Evolutionary conservation across 2,888 invertebrate genomes (phyloP).

Genomic region (Melinaea menophilus): DNA sequence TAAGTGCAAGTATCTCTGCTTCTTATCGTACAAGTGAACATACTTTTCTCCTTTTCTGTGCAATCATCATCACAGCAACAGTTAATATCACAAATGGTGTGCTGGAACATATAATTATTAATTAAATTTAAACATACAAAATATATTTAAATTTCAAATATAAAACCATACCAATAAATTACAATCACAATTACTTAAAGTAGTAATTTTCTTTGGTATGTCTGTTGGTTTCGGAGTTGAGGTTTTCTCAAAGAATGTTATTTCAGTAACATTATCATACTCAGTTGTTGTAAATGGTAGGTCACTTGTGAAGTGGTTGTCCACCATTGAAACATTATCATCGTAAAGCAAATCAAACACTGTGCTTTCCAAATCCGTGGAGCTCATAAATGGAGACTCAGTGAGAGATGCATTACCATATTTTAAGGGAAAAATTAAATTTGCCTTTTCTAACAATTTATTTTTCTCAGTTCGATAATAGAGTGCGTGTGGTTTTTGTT

Average conservation of each 20-base stretch:
- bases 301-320: slow-evolving; percentile 49
- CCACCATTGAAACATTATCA: slow-evolving; percentile 52
- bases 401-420: slow-evolving; percentile 44
- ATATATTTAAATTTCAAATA: background rate
- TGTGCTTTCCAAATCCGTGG: slow-evolving; percentile 49
- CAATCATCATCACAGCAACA: slow-evolving; percentile 92
- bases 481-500: slow-evolving; percentile 56
- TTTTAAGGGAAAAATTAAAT: slow-evolving; percentile 31
- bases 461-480: slow-evolving; percentile 49
- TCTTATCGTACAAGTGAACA: slow-evolving; percentile 78
- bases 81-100: slow-evolving; percentile 85
- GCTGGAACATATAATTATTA: slow-evolving; percentile 57
- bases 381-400: slow-evolving; percentile 36
- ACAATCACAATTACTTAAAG: slow-evolving; percentile 49
- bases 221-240: slow-evolving; percentile 41
- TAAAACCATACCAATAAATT: slow-evolving; percentile 57
- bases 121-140: background rate
- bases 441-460: slow-evolving; percentile 28
- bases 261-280: slow-evolving; percentile 62
- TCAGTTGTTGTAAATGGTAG: slow-evolving; percentile 47
- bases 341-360: slow-evolving; percentile 59
- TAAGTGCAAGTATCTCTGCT: slow-evolving; percentile 8
- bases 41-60: slow-evolving; percentile 72
- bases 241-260: slow-evolving; percentile 50
- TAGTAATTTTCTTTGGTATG: slow-evolving; percentile 41